Conservation (phyloP, 1,140 invertebrate species). For the Formica exsecta region DNA sequence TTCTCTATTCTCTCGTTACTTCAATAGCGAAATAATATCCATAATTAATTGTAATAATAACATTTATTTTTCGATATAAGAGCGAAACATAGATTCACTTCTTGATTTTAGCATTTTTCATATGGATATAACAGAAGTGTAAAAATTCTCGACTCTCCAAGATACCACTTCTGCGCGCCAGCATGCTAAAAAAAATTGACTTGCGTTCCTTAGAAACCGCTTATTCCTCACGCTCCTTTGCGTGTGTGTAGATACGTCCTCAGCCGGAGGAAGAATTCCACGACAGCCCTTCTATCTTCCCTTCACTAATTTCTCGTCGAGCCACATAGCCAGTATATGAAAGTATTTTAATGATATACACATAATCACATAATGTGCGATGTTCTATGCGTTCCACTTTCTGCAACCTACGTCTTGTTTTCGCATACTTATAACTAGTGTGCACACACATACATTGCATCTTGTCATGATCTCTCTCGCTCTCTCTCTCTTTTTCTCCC, state of each 20-base stretch:
- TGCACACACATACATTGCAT: not conserved
- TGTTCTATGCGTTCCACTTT: slow-evolving; percentile 17
- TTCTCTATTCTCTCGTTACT: not conserved
- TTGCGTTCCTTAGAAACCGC: slow-evolving; percentile 22
- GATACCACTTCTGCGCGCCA: not conserved
- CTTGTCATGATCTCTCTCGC: not conserved
- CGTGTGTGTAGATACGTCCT: slow-evolving; percentile 11
- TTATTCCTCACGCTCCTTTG: slow-evolving; percentile 24
- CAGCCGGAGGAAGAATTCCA: slow-evolving; percentile 65
- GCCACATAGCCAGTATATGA: not conserved
- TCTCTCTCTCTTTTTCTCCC: not conserved
- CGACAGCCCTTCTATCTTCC: slow-evolving; percentile 44
- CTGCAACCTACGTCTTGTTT: slow-evolving; percentile 24
- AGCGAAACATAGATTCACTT: not conserved
- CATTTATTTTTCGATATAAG: not conserved
- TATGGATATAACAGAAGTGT: not conserved
- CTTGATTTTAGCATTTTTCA: not conserved
- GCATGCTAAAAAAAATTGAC: slow-evolving; percentile 36
- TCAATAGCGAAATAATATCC: slow-evolving; percentile 17
- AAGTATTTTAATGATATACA: not conserved
- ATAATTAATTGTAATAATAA: slow-evolving; percentile 43
- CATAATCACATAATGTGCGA: slow-evolving; percentile 23
- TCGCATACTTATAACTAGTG: not conserved
- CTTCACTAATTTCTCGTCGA: slow-evolving; percentile 70
- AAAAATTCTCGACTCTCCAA: slow-evolving; percentile 1